Evolutionary conservation across 2,113 vertebrate species (phyloP).

Genomic region (Mustelus asterias): DNA sequence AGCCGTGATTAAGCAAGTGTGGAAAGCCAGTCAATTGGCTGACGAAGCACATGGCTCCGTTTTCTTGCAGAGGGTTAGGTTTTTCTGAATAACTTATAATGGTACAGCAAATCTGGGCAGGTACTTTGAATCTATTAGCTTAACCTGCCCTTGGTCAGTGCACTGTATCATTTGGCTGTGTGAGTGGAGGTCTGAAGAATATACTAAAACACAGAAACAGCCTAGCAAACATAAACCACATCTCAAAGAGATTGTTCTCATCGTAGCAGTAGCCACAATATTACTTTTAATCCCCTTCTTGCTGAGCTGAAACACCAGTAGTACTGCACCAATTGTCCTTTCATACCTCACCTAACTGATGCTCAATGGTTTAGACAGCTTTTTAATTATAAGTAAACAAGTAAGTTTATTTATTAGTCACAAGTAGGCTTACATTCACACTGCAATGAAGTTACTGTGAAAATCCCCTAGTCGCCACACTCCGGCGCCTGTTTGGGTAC

Average conservation of each 20-base stretch:
- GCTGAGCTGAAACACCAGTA: not conserved
- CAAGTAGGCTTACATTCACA: no score
- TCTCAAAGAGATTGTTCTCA: not conserved
- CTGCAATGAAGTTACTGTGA: no score
- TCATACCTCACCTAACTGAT: not conserved
- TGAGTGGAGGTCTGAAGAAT: not conserved
- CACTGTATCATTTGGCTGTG: not conserved
- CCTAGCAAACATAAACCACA: not conserved
- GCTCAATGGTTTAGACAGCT: not conserved
- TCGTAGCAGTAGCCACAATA: not conserved
- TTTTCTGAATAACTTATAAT: not conserved
- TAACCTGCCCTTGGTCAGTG: not conserved
- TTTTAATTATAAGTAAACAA: no score
- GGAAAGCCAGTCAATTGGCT: not conserved
- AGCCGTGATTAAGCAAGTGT: not conserved
- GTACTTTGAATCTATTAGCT: not conserved
- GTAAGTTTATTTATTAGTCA: no score
- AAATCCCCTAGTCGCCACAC: no score
- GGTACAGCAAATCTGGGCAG: not conserved
- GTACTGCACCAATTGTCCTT: not conserved
- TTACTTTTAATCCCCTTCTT: not conserved
- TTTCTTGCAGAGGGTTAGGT: not conserved
- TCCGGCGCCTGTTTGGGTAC: no score
- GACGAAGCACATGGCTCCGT: not conserved
- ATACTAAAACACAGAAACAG: not conserved